phyloP scores from a whole-genome alignment of 2,797 vertebrate genomes.

The Xyrichtys novacula region DNA sequence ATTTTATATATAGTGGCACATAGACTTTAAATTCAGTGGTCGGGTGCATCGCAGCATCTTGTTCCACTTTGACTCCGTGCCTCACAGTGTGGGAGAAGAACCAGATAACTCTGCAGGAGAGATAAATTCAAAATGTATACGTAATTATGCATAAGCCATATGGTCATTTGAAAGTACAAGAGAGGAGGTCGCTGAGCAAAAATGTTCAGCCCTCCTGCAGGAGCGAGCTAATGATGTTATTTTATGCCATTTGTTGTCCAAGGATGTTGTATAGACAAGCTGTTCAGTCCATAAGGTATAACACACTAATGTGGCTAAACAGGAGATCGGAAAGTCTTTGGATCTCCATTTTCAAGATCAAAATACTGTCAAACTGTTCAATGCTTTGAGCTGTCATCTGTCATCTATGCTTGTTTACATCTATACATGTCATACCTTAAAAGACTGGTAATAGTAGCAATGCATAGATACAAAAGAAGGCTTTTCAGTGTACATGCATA shows the following conservation, averaged over 20 bases:
- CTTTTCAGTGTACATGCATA: constrained; percentile 8
- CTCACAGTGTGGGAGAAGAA: constrained; percentile 27
- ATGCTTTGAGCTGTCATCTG: too few relatives aligned
- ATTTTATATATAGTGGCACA: constrained; percentile 17
- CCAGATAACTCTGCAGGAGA: constrained; percentile 30
- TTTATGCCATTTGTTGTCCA: constrained; percentile 57
- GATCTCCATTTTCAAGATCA: too few relatives aligned
- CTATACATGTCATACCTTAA: too few relatives aligned
- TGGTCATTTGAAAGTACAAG: constrained; percentile 56
- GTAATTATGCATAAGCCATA: constrained; percentile 61
- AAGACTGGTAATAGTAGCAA: too few relatives aligned
- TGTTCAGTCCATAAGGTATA: constrained; percentile 32
- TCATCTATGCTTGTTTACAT: too few relatives aligned
- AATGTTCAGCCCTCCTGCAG: constrained; percentile 40
- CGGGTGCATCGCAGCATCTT: constrained; percentile 25
- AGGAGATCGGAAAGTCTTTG: too few relatives aligned
- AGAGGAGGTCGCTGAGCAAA: constrained; percentile 31
- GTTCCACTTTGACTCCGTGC: constrained; percentile 9
- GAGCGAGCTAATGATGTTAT: constrained; percentile 43
- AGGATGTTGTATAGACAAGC: constrained; percentile 46
- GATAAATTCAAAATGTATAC: constrained; percentile 49
- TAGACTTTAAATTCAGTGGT: constrained; percentile 13
- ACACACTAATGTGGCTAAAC: too few relatives aligned
- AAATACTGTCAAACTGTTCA: too few relatives aligned
- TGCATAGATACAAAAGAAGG: neutral